Percentiles rank a stretch among this genome's conserved stretches.
phyloP scores from a whole-genome alignment of 2,888 invertebrate genomes.

The Eristalis tenax region DNA sequence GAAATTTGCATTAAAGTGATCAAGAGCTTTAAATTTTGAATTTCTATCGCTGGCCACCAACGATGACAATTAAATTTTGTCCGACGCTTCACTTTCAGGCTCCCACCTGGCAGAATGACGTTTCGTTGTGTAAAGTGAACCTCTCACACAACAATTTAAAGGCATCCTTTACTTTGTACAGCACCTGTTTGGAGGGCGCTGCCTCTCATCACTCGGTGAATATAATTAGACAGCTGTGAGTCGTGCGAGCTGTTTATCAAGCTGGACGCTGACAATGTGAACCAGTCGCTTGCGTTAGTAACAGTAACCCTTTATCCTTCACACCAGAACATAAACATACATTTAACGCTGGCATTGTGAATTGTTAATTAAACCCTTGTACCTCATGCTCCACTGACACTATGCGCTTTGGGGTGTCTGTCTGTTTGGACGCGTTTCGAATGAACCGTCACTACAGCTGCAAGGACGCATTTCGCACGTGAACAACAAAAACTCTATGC shows the following conservation, averaged over 20 bases:
- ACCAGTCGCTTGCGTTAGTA: conserved; percentile 18
- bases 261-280: conserved; percentile 28
- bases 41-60: conserved; percentile 21
- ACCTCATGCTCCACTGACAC: conserved; percentile 13
- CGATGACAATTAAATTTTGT: conserved; percentile 25
- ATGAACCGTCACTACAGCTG: background rate
- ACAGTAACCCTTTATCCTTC: conserved; percentile 15
- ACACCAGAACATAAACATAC: conserved; percentile 15
- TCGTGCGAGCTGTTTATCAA: conserved; percentile 47
- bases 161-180: background rate
- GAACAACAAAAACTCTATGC: conserved; percentile 56
- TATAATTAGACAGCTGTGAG: conserved; percentile 55
- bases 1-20: conserved; percentile 45
- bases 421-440: background rate
- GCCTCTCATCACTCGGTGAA: conserved; percentile 33
- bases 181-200: conserved; percentile 43
- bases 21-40: conserved; percentile 32
- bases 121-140: background rate
- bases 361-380: conserved; percentile 58
- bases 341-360: conserved; percentile 27
- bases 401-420: background rate
- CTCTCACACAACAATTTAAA: conserved; percentile 9
- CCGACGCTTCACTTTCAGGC: conserved; percentile 16
- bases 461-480: conserved; percentile 45
- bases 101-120: conserved; percentile 18